These are phyloP conservation scores for Rana temporaria DNA, from an alignment of 2,113 vertebrate genomes.

Conservation along the genomic window DNA sequence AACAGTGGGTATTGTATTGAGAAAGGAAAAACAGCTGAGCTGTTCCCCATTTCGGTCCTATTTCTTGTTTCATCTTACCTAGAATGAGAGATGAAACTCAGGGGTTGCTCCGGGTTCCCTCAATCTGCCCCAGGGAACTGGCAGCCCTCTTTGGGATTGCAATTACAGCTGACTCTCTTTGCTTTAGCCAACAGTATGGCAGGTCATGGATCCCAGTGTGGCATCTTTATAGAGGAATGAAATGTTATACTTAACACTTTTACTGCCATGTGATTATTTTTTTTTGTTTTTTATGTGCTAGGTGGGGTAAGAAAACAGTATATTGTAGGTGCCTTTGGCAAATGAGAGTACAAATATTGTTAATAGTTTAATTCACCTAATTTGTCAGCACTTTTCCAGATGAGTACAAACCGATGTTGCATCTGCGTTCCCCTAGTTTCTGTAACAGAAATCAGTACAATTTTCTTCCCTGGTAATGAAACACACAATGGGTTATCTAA, in stretches of 20 bases:
- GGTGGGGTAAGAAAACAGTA: not conserved
- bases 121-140: too few relatives aligned
- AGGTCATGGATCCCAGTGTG: not conserved
- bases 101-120: too few relatives aligned
- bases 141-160: too few relatives aligned
- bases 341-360: not conserved
- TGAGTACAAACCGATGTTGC: not conserved
- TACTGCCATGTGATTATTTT: too few relatives aligned
- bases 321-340: not conserved
- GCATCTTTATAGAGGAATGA: not conserved
- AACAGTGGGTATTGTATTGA: too few relatives aligned
- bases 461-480: not conserved
- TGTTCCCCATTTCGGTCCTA: too few relatives aligned
- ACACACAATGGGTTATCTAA: not conserved
- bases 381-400: not conserved
- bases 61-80: too few relatives aligned
- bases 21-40: too few relatives aligned
- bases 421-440: not conserved
- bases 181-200: too few relatives aligned
- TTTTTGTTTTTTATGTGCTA: too few relatives aligned
- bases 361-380: conserved; percentile 3
- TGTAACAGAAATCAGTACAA: not conserved
- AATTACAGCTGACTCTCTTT: too few relatives aligned
- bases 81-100: too few relatives aligned
- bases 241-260: not conserved